Evolutionary conservation across 2,113 vertebrate species (phyloP), one percentile per base, ranked within the genome.

Genomic region (Trogon surrucura): DNA sequence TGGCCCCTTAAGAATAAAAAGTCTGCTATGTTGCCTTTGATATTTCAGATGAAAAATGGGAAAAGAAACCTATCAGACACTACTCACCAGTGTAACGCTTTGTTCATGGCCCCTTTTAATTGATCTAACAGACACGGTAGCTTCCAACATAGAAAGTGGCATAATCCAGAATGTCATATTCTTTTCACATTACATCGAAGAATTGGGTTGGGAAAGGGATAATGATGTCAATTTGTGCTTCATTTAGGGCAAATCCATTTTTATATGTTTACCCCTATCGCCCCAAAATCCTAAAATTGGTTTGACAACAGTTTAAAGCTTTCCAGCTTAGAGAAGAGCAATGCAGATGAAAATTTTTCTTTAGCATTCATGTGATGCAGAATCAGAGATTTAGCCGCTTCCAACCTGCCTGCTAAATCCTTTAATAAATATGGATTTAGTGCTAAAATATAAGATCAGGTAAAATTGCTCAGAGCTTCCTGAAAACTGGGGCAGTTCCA

Each of bases 371-470:
- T 84, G 80, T 38, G 66, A 96, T 85, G 83, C 87, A 80, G 66
- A 94, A 96, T 89, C 26, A 72, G 65, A 96, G 94, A 65, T 60
- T 91, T 84, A 89, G 70, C 34, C 73, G 60, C 78, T 88, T 84
- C 67, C 88, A 94, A 89, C 95, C 85, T 94, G 69, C 84, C 56
- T 65, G 51, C 71, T 96, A 96, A 94, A 95, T 91, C 95, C 88
- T 94, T 91, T 96, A 91, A 80, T 97, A 97, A 97, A 93, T 95
- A 82, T 82, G 65, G 84, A 92, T 93, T 96, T 97, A 92, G 86
- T 81, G 73, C 60, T 81, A 89, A 95, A 88, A 96, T 95, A 38
- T 58, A 78, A 83, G 85, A 95, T 91, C 69, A 97, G 94, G 58
- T 85, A 77, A 95, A 96, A 94, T 44, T 85, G 41, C 89, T 95